These are phyloP conservation scores for Lomographa bimaculata DNA, from an alignment of 2,888 invertebrate species.

Conservation along the genomic window DNA sequence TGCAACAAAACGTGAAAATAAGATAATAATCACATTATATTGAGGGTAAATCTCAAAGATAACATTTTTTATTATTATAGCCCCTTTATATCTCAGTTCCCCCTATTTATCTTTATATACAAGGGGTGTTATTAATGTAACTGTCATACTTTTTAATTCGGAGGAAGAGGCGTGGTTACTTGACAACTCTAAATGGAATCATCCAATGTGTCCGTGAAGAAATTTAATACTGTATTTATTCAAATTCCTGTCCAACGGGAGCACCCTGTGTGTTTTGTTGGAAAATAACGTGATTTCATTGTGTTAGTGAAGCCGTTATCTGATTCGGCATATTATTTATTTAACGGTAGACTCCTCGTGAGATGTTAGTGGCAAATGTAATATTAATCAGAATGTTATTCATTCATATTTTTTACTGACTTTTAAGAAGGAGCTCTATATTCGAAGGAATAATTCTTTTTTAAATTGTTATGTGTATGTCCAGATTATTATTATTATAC, in stretches of 20 bases:
- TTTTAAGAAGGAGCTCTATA: too few relatives aligned
- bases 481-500: too few relatives aligned
- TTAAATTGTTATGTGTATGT: too few relatives aligned
- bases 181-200: conserved; percentile 64
- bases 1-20: conserved; percentile 19
- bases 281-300: conserved; percentile 28
- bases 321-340: conserved; percentile 23
- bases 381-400: too few relatives aligned
- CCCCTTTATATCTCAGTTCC: conserved; percentile 27
- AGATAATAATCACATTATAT: background rate
- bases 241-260: conserved; percentile 23
- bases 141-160: conserved; percentile 56
- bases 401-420: too few relatives aligned
- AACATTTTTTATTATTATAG: conserved; percentile 9
- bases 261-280: conserved; percentile 20
- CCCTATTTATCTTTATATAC: conserved; percentile 39
- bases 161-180: conserved; percentile 78
- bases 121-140: conserved; percentile 57
- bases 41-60: conserved; percentile 3
- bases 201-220: conserved; percentile 51
- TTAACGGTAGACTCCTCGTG: conserved; percentile 19
- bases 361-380: conserved; percentile 11
- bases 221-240: conserved; percentile 59
- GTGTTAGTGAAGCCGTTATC: conserved; percentile 26
- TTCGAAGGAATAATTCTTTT: too few relatives aligned